These are phyloP conservation scores for Chiloscyllium punctatum DNA, from an alignment of 2,797 vertebrate species.

Conservation along the genomic window DNA sequence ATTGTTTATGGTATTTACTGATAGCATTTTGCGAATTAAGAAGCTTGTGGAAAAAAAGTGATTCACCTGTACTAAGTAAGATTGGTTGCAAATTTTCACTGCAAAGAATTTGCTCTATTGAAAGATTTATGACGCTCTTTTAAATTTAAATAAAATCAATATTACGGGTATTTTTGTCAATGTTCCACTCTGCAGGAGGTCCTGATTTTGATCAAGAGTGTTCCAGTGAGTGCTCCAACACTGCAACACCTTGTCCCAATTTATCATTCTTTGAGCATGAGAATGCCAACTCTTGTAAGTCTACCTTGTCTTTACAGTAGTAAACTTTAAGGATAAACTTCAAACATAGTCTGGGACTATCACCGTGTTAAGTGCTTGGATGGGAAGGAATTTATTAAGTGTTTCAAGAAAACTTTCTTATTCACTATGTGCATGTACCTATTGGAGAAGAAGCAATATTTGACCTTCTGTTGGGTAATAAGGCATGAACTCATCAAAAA, in stretches of 20 bases:
- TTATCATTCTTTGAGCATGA: not conserved
- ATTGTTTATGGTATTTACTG: conserved; percentile 9
- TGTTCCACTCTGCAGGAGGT: not conserved
- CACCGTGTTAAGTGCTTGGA: no score
- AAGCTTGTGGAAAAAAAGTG: not conserved
- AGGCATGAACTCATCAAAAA: no score
- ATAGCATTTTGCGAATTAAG: conserved; percentile 6
- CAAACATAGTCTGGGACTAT: no score
- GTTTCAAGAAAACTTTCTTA: no score
- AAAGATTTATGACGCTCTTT: not conserved
- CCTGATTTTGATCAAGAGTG: not conserved
- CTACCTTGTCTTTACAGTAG: no score
- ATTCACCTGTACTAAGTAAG: not conserved
- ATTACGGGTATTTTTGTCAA: not conserved
- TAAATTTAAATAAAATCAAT: not conserved
- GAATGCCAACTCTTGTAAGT: not conserved
- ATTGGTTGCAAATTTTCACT: not conserved
- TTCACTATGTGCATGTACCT: no score
- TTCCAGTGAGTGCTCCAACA: not conserved
- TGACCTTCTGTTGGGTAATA: no score
- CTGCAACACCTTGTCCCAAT: not conserved
- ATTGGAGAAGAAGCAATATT: no score
- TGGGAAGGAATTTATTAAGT: no score
- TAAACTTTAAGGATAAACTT: no score
- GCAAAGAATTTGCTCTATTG: not conserved